Evolutionary conservation across 2,113 vertebrate species (phyloP), one percentile per base, ranked within the genome.

Genomic region (Apeltes quadracus): DNA sequence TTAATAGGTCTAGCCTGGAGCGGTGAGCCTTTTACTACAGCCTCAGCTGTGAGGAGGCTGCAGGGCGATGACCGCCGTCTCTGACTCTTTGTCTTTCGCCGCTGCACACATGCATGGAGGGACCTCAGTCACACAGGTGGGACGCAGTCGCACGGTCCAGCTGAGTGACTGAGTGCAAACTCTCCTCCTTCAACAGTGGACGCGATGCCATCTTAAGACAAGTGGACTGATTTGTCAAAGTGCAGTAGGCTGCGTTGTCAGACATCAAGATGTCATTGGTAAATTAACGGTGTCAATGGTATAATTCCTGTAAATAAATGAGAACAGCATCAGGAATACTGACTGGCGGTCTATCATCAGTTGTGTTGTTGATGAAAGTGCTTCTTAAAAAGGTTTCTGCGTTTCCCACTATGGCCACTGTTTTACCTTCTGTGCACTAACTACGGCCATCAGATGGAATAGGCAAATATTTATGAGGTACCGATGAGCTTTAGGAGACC

Each of bases 1-100:
- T 92, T 91, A 89, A 90, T 89, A 87, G 63, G 90, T 90, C 91
- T 90, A 85, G 86, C 69, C 82, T 83, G 78, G 62, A 72, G 87
- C 79, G 67, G 36, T 88, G 87, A 89, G 84, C 75, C 64, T 69
- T 88, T 86, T 78, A 82, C 68, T 84, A 80, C 84, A 79, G 83
- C 81, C 81, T 88, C 71, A 78, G 89, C 62, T 75, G 44, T 87
- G 78, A 85, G 86, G 75, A 61, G 85, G 65, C 63, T 76, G 61
- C 62, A 58, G 62, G 57, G 58, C 27, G 36, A 84, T 78, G 89
- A 89, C 85, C 87, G 41, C 81, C 65, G 81, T 81, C 84, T 90
- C 84, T 90, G 85, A 86, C 66, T 84, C 75, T 84, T 75, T 62
- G 84, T 74, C 82, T 69, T 71, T 50, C 72, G 58, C 68, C 46